Evolutionary conservation across 2,888 invertebrate species (phyloP).

Genomic region (Sarcophaga subvicina): DNA sequence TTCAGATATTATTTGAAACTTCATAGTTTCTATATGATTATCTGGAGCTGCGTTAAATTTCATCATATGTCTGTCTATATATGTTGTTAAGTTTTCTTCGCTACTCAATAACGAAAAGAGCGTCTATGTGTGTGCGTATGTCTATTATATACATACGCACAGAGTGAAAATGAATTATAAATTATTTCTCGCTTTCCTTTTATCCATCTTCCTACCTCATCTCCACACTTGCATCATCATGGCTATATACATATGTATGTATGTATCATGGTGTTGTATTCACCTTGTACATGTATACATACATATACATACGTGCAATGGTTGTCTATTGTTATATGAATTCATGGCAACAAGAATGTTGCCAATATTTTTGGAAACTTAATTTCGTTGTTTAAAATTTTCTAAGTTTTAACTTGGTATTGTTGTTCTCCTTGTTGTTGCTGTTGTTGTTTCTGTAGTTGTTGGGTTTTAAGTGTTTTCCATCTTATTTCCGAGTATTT

Average conservation of each 20-base stretch:
- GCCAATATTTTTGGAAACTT: constrained; percentile 53
- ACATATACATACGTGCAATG: too few relatives aligned
- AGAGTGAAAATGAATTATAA: too few relatives aligned
- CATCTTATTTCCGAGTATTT: constrained; percentile 42
- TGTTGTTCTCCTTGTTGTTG: constrained; percentile 10
- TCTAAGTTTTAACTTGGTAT: constrained; percentile 37
- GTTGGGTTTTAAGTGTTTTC: constrained; percentile 31
- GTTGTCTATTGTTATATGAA: constrained; percentile 15
- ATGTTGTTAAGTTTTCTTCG: not conserved
- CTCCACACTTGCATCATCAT: not conserved
- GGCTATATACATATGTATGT: not conserved
- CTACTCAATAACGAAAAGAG: not conserved
- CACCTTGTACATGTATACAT: too few relatives aligned
- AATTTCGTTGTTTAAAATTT: constrained; percentile 41
- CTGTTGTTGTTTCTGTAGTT: not conserved
- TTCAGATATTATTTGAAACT: too few relatives aligned
- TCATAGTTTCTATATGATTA: constrained; percentile 29
- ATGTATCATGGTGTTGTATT: not conserved
- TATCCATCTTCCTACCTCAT: not conserved
- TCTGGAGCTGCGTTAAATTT: constrained; percentile 22
- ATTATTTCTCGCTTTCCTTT: not conserved
- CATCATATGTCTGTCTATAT: constrained; percentile 13
- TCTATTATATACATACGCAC: not conserved
- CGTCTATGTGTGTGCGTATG: not conserved
- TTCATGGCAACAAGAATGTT: constrained; percentile 48